phyloP scores from a whole-genome alignment of 2,113 vertebrate genomes.

The Clinocottus analis region DNA sequence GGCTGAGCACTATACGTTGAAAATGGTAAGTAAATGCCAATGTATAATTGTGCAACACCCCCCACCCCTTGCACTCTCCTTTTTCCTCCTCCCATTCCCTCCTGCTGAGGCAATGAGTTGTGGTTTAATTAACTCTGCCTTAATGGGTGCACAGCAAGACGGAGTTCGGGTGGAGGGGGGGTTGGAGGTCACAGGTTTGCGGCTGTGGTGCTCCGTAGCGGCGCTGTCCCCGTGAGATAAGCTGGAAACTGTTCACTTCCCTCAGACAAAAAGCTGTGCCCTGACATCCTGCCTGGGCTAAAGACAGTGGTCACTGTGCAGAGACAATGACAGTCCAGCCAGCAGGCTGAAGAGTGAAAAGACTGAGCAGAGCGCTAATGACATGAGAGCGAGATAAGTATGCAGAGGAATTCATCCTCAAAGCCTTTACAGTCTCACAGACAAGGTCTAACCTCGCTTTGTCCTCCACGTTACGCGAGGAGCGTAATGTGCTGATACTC shows the following conservation, averaged over 20 bases:
- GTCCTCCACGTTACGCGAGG: constrained; percentile 38
- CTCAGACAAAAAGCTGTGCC: constrained; percentile 31
- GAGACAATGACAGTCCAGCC: constrained; percentile 43
- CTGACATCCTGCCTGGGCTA: constrained; percentile 19
- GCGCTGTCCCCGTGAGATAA: constrained; percentile 72
- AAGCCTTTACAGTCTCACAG: constrained; percentile 56
- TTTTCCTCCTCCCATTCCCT: constrained; percentile 36
- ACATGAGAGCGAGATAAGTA: constrained; percentile 54
- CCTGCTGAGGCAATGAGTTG: constrained; percentile 76
- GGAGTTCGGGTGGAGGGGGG: constrained; percentile 27
- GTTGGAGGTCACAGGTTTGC: constrained; percentile 61
- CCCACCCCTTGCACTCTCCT: neutral
- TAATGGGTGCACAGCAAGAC: constrained; percentile 78
- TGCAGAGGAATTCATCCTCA: constrained; percentile 55
- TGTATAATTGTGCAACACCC: constrained; percentile 54
- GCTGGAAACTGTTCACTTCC: constrained; percentile 33
- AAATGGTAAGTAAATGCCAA: constrained; percentile 70
- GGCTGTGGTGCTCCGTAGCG: constrained; percentile 44
- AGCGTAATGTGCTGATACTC: constrained; percentile 59
- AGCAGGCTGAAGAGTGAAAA: constrained; percentile 35
- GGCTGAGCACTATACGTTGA: constrained; percentile 55
- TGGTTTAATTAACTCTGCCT: constrained; percentile 82
- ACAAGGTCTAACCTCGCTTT: constrained; percentile 64
- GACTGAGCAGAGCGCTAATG: constrained; percentile 54
- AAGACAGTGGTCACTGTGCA: constrained; percentile 38